Evolutionary conservation across 2,888 invertebrate genomes (phyloP).

Genomic region (Blera fallax): DNA sequence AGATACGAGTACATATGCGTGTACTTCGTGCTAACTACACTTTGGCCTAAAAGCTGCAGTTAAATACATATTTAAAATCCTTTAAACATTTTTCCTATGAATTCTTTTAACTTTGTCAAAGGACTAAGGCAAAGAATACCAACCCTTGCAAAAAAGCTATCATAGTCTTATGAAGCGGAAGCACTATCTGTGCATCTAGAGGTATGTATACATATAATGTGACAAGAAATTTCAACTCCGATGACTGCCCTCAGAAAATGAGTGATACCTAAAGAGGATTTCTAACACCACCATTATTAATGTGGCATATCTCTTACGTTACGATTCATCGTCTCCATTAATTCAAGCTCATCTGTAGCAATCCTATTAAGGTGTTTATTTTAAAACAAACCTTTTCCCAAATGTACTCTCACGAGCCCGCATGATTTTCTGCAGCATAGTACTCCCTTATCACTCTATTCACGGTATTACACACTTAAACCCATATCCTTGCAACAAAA

Average conservation of each 20-base stretch:
- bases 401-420: not conserved
- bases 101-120: too few species aligned
- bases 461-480: not conserved
- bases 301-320: not conserved
- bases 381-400: not conserved
- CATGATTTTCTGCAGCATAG: not conserved
- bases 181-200: not conserved
- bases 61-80: too few species aligned
- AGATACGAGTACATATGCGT: too few species aligned
- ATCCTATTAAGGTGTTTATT: not conserved
- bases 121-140: too few species aligned
- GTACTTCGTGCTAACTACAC: too few species aligned
- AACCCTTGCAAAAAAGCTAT: too few species aligned
- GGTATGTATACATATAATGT: not conserved
- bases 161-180: too few species aligned
- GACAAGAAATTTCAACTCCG: not conserved
- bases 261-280: not conserved
- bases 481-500: not conserved
- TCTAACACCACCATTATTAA: not conserved
- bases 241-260: not conserved
- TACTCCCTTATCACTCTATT: not conserved
- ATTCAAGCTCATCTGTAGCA: not conserved
- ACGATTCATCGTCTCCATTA: not conserved
- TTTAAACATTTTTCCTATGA: too few species aligned
- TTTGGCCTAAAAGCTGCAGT: too few species aligned